These are phyloP conservation scores for Margaritifera margaritifera DNA, from an alignment of 2,888 invertebrate genomes.

Conservation along the genomic window DNA sequence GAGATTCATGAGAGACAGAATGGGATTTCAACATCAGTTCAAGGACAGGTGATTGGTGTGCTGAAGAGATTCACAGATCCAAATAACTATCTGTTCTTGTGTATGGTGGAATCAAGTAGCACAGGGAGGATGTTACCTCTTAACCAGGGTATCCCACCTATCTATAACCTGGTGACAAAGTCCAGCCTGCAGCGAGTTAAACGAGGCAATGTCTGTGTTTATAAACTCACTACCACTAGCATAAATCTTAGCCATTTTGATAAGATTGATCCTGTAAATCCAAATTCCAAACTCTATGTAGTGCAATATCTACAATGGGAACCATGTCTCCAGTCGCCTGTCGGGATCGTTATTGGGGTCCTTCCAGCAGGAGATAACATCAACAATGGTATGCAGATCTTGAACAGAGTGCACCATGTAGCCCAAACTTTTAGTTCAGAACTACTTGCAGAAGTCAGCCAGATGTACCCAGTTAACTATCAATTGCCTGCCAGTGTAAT, in stretches of 20 bases:
- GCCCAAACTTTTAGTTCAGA: slow-evolving; percentile 38
- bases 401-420: slow-evolving; percentile 60
- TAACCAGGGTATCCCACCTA: slow-evolving; percentile 52
- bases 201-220: slow-evolving; percentile 54
- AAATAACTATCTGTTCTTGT: slow-evolving; percentile 58
- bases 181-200: slow-evolving; percentile 32
- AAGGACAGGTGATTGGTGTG: slow-evolving; percentile 62
- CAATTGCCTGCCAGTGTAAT: slow-evolving; percentile 38
- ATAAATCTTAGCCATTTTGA: slow-evolving; percentile 59
- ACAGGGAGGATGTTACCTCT: slow-evolving; percentile 63
- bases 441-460: slow-evolving; percentile 42
- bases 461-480: slow-evolving; percentile 39
- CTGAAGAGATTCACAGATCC: slow-evolving; percentile 53
- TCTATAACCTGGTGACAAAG: slow-evolving; percentile 53
- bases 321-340: slow-evolving; percentile 47
- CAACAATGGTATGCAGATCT: slow-evolving; percentile 46
- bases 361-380: slow-evolving; percentile 46
- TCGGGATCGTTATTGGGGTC: slow-evolving; percentile 65
- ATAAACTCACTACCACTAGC: slow-evolving; percentile 44
- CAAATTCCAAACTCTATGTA: slow-evolving; percentile 57
- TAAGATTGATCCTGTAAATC: slow-evolving; percentile 42
- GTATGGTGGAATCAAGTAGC: slow-evolving; percentile 53
- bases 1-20: slow-evolving; percentile 21
- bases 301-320: slow-evolving; percentile 67
- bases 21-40: slow-evolving; percentile 10